Conservation (phyloP, 2,797 vertebrate species). For the Gymnodraco acuticeps region DNA sequence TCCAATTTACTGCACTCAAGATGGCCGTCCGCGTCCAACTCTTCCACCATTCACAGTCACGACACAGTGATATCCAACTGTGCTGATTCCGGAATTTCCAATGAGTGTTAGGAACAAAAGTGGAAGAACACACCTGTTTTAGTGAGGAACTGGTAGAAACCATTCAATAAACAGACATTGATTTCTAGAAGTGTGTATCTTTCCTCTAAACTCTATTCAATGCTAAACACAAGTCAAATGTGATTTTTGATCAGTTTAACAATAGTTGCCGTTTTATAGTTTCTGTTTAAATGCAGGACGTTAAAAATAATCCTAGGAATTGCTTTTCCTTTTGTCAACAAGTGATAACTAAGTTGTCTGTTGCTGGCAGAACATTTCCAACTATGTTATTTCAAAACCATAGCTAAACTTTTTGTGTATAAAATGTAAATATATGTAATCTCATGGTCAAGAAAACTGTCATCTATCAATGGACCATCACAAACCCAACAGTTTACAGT, state of each 20-base stretch:
- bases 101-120: neutral
- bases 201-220: no score
- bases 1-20: conserved; percentile 29
- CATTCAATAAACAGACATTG: neutral
- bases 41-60: neutral
- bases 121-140: neutral
- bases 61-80: neutral
- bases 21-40: conserved; percentile 20
- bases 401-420: neutral
- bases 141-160: neutral
- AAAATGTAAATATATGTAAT: neutral
- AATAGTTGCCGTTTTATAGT: neutral
- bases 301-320: neutral
- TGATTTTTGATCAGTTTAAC: neutral
- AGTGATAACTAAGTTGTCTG: conserved; percentile 17
- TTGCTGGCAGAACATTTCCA: neutral
- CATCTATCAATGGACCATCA: neutral
- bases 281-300: conserved; percentile 7
- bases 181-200: neutral
- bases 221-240: neutral
- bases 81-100: neutral
- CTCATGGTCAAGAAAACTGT: neutral
- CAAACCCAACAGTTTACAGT: neutral
- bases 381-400: neutral
- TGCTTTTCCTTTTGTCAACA: conserved; percentile 4